Conservation (phyloP, 1,140 invertebrate species). For the Aricia agestis region DNA sequence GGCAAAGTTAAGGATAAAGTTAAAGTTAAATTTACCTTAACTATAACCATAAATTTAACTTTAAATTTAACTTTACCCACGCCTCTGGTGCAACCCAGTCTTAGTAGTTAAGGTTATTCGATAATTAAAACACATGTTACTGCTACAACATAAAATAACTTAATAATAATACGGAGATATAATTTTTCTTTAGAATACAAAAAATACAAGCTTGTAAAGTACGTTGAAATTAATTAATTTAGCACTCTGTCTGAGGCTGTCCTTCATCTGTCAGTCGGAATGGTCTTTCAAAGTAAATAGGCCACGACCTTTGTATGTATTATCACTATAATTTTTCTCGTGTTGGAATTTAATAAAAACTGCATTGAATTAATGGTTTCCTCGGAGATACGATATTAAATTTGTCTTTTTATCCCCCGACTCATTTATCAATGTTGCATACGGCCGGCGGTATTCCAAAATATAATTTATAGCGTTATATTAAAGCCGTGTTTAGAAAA, state of each 20-base stretch:
- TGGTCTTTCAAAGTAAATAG: conserved; percentile 3
- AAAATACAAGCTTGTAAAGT: not conserved
- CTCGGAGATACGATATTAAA: conserved; percentile 24
- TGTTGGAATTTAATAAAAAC: conserved; percentile 22
- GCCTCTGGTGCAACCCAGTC: too few relatives aligned
- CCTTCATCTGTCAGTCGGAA: not conserved
- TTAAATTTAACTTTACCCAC: too few relatives aligned
- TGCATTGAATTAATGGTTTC: conserved; percentile 24
- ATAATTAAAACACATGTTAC: too few relatives aligned
- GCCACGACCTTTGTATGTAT: conserved; percentile 2
- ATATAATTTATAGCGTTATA: conserved; percentile 16
- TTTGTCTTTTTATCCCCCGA: conserved; percentile 24
- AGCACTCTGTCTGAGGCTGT: not conserved
- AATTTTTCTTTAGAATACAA: not conserved
- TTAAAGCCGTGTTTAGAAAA: conserved; percentile 8
- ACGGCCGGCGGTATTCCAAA: conserved; percentile 17
- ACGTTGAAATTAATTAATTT: conserved; percentile 7
- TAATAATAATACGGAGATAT: not conserved
- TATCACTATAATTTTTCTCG: conserved; percentile 18
- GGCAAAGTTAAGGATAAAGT: too few relatives aligned
- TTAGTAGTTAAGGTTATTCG: too few relatives aligned
- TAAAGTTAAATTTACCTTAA: too few relatives aligned
- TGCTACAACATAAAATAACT: too few relatives aligned
- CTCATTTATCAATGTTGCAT: conserved; percentile 26
- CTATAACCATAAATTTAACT: too few relatives aligned